phyloP scores from a whole-genome alignment of 1,140 invertebrate species.

The Dendrolimus punctatus region DNA sequence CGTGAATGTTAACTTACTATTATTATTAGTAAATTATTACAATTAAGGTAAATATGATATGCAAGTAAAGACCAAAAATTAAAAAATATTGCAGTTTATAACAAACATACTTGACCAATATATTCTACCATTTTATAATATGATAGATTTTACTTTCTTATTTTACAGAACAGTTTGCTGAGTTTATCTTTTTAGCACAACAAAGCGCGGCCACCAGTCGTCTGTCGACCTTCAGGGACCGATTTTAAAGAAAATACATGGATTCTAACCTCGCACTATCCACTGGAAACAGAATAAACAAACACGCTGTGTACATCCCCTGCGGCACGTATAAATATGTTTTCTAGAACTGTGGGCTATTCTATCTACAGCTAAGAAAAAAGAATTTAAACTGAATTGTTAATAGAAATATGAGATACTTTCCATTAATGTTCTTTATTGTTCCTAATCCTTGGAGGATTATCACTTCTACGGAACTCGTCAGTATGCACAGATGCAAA shows the following conservation, averaged over 20 bases:
- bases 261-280: slow-evolving; percentile 20
- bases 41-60: no score
- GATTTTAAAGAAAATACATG: slow-evolving; percentile 31
- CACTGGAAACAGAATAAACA: slow-evolving; percentile 4
- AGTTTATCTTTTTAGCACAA: slow-evolving; percentile 34
- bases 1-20: no score
- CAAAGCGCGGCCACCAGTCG: slow-evolving; percentile 26
- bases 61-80: no score
- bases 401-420: no score
- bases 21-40: no score
- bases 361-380: background rate
- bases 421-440: no score
- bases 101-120: no score
- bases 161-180: slow-evolving; percentile 21
- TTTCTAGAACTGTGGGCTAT: background rate
- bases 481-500: no score
- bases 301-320: background rate
- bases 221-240: slow-evolving; percentile 29
- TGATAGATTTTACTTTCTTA: background rate
- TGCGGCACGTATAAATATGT: background rate
- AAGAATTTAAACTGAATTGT: background rate
- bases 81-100: no score
- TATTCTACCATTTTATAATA: no score
- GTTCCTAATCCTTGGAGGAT: no score
- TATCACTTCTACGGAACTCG: no score